phyloP scores from a whole-genome alignment of 2,113 vertebrate genomes.

The Camarhynchus parvulus region DNA sequence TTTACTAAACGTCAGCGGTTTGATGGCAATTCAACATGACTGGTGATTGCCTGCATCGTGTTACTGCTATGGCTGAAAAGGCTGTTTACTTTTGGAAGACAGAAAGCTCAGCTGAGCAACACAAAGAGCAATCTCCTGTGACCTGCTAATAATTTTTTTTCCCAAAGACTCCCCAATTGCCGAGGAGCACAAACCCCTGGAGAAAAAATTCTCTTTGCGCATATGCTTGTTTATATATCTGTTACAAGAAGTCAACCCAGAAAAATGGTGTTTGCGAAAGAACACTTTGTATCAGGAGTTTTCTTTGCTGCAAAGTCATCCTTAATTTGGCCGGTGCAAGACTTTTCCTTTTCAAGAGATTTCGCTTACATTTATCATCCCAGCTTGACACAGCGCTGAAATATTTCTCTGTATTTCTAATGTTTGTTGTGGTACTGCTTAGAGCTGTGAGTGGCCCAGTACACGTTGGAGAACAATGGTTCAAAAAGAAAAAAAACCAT shows the following conservation, averaged over 20 bases:
- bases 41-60: conserved; percentile 66
- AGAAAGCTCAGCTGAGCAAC: conserved; percentile 52
- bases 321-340: neutral
- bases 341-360: neutral
- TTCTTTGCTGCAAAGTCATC: neutral
- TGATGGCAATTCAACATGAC: conserved; percentile 74
- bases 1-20: conserved; percentile 71
- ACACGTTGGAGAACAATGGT: neutral
- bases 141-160: neutral
- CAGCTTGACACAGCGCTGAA: neutral
- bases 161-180: neutral
- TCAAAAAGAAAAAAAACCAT: neutral
- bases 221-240: neutral
- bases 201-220: accelerated
- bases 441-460: neutral
- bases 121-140: neutral
- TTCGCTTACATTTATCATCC: neutral
- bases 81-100: conserved; percentile 62
- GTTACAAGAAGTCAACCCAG: neutral
- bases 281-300: neutral
- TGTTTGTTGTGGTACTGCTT: neutral
- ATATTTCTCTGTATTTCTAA: neutral
- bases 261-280: neutral
- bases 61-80: conserved; percentile 58
- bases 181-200: neutral